Evolutionary conservation across 2,113 vertebrate genomes (phyloP), one percentile per base, ranked within the genome.

Genomic region (Labeo catla): DNA sequence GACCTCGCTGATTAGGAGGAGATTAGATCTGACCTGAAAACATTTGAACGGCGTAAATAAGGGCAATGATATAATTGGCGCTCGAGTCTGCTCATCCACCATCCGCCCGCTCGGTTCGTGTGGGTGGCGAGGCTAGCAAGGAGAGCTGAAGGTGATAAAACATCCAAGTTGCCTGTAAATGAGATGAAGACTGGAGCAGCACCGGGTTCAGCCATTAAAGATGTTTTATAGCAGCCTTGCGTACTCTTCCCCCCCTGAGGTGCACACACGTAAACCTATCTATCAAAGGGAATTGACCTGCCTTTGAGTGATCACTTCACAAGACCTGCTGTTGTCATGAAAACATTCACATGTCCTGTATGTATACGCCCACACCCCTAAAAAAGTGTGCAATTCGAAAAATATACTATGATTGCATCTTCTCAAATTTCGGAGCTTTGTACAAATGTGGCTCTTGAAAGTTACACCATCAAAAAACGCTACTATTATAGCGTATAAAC

Each of bases 21-120:
- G 88, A 89, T 91, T 91, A 90, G 66, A 86, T 70, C 63, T 88
- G 88, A 91, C 87, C 90, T 87, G 84, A 85, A 89, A 89, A 91
- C 86, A 84, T 88, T 88, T 89, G 80, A 81, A 81, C 84, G 88
- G 79, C 65, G 54, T 89, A 90, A 88, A 90, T 90, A 90, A 90
- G 87, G 89, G 87, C 89, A 86, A 80, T 81, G 87, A 88, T 88
- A 81, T 90, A 88, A 88, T 88, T 90, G 84, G 84, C 6, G 52
- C 86, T 54, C 2, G 28, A 61, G 79, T 88, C 83, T 82, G 52
- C 78, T 80, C 63, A 68, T 68, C 61, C 84, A 68, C 45, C 36
- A 81, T 89, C 77, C 61, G 9, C 36, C 39, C 34, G 39, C 72
- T 73, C 49, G 72, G 49, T 84, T 81, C 21, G 80, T 78, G 89